phyloP scores from a whole-genome alignment of 2,113 vertebrate species.

The Alligator sinensis region DNA sequence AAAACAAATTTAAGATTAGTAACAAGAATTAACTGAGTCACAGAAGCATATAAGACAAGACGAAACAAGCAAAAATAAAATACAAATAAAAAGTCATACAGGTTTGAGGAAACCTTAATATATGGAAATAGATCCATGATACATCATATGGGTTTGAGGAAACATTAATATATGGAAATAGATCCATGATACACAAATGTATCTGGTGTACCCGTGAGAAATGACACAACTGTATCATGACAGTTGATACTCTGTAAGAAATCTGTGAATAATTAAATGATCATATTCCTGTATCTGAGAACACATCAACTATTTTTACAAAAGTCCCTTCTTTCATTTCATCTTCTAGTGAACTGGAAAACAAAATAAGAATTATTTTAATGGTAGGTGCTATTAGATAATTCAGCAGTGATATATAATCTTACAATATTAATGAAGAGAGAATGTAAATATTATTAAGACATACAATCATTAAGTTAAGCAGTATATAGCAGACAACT shows the following conservation, averaged over 20 bases:
- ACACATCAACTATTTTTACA: background rate
- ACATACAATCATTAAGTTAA: too few relatives aligned
- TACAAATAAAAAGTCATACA: background rate
- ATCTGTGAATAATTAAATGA: background rate
- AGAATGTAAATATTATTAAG: too few relatives aligned
- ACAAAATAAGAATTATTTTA: too few relatives aligned
- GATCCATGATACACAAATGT: background rate
- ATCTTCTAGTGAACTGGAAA: background rate
- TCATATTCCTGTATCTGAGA: background rate
- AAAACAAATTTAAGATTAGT: background rate
- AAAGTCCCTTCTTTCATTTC: background rate
- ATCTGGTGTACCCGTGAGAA: background rate
- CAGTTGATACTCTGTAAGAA: background rate
- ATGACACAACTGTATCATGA: background rate
- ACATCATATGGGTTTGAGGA: background rate
- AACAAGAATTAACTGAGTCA: background rate
- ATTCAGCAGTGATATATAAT: too few relatives aligned
- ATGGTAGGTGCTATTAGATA: too few relatives aligned
- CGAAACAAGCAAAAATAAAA: background rate
- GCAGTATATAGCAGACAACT: too few relatives aligned
- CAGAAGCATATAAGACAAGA: background rate
- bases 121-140: background rate
- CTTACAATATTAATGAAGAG: too few relatives aligned
- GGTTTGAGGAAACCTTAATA: constrained; percentile 20
- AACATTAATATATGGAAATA: constrained; percentile 11